These are phyloP conservation scores for Galerucella calmariensis DNA, from an alignment of 2,888 invertebrate species.

Conservation along the genomic window DNA sequence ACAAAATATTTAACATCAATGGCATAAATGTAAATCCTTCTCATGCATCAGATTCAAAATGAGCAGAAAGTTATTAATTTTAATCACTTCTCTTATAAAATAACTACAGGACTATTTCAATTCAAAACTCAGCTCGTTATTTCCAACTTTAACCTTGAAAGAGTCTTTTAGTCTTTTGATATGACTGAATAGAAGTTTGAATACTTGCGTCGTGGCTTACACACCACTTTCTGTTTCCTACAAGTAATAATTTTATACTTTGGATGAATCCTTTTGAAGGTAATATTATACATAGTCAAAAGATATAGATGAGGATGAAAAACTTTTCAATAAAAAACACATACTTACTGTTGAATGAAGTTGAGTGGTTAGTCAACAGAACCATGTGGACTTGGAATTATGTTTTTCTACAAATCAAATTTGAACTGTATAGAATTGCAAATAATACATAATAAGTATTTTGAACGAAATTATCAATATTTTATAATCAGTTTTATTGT, in stretches of 20 bases:
- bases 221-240: neutral
- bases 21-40: too few relatives aligned
- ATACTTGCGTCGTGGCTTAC: neutral
- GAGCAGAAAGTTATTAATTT: neutral
- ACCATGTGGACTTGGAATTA: too few relatives aligned
- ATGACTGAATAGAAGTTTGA: neutral
- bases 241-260: neutral
- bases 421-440: too few relatives aligned
- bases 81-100: neutral
- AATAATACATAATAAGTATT: too few relatives aligned
- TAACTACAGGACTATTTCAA: neutral
- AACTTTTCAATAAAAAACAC: too few relatives aligned
- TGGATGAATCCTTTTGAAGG: neutral
- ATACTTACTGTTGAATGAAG: too few relatives aligned
- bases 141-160: neutral
- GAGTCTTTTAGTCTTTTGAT: slow-evolving; percentile 1
- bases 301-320: neutral
- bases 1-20: too few relatives aligned
- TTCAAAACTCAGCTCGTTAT: neutral
- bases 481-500: too few relatives aligned
- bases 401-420: too few relatives aligned
- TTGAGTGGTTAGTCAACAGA: too few relatives aligned
- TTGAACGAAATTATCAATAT: too few relatives aligned
- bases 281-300: neutral
- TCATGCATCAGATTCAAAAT: neutral